Conservation (phyloP, 2,113 vertebrate genomes). For the Oreochromis tanganicae region DNA sequence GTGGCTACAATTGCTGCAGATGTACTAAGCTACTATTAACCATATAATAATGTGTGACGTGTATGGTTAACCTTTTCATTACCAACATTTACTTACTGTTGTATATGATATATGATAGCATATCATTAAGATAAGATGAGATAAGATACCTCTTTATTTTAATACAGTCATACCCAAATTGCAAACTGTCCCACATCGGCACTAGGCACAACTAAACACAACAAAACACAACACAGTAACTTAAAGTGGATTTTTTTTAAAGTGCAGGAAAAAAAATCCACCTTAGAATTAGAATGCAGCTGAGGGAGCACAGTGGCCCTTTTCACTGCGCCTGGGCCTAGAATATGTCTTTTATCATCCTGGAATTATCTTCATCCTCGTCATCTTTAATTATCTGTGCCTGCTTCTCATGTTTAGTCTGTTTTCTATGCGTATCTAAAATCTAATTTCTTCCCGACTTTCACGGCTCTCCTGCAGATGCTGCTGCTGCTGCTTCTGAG, state of each 20-base stretch:
- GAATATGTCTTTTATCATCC: background rate
- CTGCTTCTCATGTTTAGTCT: background rate
- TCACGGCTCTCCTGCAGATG: background rate
- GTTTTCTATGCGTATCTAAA: background rate
- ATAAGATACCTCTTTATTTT: background rate
- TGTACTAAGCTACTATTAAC: background rate
- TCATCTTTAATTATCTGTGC: background rate
- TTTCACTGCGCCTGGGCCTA: background rate
- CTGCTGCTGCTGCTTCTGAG: background rate
- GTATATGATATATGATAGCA: background rate
- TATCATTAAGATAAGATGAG: background rate
- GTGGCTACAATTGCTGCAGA: background rate
- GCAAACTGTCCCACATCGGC: too few species aligned
- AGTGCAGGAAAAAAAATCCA: too few species aligned
- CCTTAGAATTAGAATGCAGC: background rate
- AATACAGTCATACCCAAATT: background rate
- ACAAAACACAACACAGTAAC: background rate
- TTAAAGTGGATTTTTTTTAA: background rate
- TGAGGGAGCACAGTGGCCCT: background rate
- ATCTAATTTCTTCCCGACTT: background rate
- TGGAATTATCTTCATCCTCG: background rate
- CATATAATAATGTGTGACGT: background rate
- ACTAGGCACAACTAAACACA: background rate
- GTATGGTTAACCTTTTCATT: background rate
- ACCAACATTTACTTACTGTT: background rate